Base-by-base conservation (phyloP, 1,140 invertebrate genomes). In the Metaphire vulgaris region DNA sequence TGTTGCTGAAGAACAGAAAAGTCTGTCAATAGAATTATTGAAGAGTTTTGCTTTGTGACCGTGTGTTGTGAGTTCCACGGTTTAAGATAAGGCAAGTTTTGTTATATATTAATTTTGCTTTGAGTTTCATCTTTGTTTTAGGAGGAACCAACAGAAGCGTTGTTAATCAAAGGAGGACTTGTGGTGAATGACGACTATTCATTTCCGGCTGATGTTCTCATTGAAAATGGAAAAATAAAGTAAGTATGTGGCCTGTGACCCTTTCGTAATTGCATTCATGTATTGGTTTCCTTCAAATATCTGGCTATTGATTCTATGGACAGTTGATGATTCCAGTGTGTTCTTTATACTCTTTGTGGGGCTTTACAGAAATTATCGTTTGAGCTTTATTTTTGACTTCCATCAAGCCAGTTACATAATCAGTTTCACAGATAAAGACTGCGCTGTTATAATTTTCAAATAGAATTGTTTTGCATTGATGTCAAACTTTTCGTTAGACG, bases 181-280 rank as follows among this genome's bases (percentile, higher is more conserved):
- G 72, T 73, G 16, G 21, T 73, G 14, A 73, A 73, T 28, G 72
- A 34, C 32, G 72, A 73, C 41, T 26, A 41, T 56, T 21, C 72
- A 21, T 33, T 73, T 28, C 31, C 21, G 21, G 72, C 72, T 6
- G 72, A 73, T 41, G 33, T 73, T 64, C 41, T 73, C 21, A 26
- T 73, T 26, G 72, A 73, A 73, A 26, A 41, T 41, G 72, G 72
- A 1, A 29, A 34, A n/a, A 73, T 73, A 21, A 73, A 73, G 72
- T 73, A 34, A 34, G 33, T 69, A 26, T 15, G 14, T 65, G 14
- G 26, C 26, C 56, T 15, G 14, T 65, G 14, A 65, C 26, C 26
- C 56, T 15, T 65, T 65, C 56, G 56, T 65, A 15, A 14, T 15
- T 26, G 14, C 56, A 65, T 26, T 65, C 56, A 65, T 65, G 14